Percentiles rank a stretch among this genome's conserved stretches.
Evolutionary conservation across 2,113 vertebrate species (phyloP).

Genomic region (Apistogramma diplotaenia): DNA sequence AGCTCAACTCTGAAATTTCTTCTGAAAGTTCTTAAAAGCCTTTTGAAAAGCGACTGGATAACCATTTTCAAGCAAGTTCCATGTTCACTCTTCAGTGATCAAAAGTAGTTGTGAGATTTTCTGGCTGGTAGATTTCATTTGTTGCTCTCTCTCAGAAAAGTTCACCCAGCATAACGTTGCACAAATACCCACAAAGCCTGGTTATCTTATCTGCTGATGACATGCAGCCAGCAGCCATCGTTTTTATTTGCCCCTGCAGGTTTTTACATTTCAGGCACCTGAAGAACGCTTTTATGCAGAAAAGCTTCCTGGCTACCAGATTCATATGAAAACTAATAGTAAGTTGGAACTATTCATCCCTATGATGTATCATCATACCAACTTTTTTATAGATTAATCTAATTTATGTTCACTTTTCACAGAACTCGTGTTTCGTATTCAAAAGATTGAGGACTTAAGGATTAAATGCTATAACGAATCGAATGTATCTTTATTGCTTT

Average conservation of each 20-base stretch:
- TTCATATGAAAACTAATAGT: not conserved
- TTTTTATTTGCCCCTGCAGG: not conserved
- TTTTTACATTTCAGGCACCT: not conserved
- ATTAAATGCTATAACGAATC: not conserved
- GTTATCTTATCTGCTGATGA: constrained; percentile 44
- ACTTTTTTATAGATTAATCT: not conserved
- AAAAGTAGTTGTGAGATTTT: constrained; percentile 37
- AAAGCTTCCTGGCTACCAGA: not conserved
- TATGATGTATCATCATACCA: not conserved
- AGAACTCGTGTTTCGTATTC: not conserved
- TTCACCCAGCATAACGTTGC: constrained; percentile 1
- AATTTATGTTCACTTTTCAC: not conserved
- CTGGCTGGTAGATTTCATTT: constrained; percentile 38
- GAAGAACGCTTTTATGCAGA: not conserved
- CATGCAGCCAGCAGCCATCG: not conserved
- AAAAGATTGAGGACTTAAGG: not conserved
- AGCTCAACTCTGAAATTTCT: not conserved
- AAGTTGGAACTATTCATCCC: not conserved
- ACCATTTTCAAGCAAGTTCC: constrained; percentile 25
- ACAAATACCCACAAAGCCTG: constrained; percentile 36
- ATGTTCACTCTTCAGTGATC: constrained; percentile 20
- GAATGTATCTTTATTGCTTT: not conserved
- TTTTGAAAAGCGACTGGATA: constrained; percentile 19
- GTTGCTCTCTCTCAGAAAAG: constrained; percentile 27
- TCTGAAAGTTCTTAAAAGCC: not conserved